Conservation (phyloP, 2,113 vertebrate species). For the Elachura formosa region DNA sequence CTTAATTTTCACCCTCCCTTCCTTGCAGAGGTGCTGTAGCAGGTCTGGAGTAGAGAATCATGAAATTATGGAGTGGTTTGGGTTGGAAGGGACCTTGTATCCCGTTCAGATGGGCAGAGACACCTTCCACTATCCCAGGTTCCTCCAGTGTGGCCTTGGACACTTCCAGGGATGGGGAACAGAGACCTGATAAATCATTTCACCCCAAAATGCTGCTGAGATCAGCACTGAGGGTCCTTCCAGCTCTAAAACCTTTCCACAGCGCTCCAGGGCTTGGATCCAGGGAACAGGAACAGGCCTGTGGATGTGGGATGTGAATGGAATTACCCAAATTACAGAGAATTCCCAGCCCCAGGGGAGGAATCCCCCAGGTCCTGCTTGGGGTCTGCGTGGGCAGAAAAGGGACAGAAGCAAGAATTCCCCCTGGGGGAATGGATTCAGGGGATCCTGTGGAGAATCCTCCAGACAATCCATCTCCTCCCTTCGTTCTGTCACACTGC, state of each 20-base stretch:
- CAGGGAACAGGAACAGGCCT: background rate
- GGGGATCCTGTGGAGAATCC: background rate
- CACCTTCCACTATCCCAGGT: accelerated
- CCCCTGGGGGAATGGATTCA: too few relatives aligned
- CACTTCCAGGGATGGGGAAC: background rate
- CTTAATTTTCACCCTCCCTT: background rate
- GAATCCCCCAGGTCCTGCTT: background rate
- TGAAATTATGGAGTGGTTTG: background rate
- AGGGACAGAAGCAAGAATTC: background rate
- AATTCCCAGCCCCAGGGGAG: background rate
- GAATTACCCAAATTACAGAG: accelerated
- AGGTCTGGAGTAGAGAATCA: background rate
- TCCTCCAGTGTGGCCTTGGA: background rate
- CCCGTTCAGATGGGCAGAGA: background rate
- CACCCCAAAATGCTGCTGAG: background rate
- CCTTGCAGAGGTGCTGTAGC: background rate
- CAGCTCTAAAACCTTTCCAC: background rate
- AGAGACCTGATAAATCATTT: accelerated
- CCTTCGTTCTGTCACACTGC: accelerated
- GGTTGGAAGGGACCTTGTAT: background rate
- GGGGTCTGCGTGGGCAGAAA: background rate
- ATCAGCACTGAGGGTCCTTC: background rate
- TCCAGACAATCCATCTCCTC: background rate
- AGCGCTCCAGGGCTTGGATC: background rate
- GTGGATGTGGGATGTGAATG: too few relatives aligned